Conservation (phyloP, 2,888 invertebrate species). For the Cremastinae sp. region DNA sequence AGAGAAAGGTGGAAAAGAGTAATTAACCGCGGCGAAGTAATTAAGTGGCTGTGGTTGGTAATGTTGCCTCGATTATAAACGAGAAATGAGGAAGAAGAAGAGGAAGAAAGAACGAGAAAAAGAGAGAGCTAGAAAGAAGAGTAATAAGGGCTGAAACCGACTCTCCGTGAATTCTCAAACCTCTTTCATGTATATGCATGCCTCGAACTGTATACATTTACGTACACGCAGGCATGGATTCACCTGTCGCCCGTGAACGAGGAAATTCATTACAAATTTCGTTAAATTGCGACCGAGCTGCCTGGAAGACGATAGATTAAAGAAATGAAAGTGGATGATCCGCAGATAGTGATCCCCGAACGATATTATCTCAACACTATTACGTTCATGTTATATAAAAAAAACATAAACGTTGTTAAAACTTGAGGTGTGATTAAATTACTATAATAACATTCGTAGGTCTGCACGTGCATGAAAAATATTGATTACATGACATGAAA, state of each 20-base stretch:
- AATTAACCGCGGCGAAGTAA: constrained; percentile 50
- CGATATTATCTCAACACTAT: too few relatives aligned
- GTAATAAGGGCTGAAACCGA: constrained; percentile 34
- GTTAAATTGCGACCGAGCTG: constrained; percentile 5
- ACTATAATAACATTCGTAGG: too few relatives aligned
- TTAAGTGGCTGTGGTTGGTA: constrained; percentile 45
- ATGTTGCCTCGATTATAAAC: constrained; percentile 52
- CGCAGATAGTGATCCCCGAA: not conserved
- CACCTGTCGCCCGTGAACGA: constrained; percentile 30
- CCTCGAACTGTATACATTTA: not conserved
- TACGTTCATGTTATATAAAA: too few relatives aligned
- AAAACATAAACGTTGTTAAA: too few relatives aligned
- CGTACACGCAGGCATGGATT: constrained; percentile 16
- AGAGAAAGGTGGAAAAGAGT: constrained; percentile 27
- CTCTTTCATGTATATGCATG: not conserved
- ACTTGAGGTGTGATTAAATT: too few relatives aligned
- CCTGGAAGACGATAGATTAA: not conserved
- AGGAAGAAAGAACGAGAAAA: constrained; percentile 5
- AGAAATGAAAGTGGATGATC: not conserved
- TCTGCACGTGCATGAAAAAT: too few relatives aligned
- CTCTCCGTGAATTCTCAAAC: not conserved
- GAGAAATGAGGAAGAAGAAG: not conserved
- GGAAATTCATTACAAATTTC: constrained; percentile 48
- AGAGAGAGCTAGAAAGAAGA: constrained; percentile 20
- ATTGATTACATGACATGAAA: too few relatives aligned